phyloP scores from a whole-genome alignment of 1,140 invertebrate genomes.

The Aphaenogaster ashmeadi region DNA sequence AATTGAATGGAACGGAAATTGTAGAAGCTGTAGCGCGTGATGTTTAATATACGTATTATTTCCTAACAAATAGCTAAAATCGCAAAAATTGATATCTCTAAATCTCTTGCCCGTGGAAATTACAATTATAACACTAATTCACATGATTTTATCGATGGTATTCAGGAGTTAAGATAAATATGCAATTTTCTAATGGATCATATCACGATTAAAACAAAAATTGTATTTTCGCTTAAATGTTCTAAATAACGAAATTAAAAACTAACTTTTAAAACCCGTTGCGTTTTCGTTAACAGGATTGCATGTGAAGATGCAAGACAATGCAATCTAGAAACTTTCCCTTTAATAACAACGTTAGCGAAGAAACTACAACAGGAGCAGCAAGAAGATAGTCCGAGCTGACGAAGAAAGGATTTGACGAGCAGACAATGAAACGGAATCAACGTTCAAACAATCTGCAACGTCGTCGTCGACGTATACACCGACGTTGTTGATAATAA shows the following conservation, averaged over 20 bases:
- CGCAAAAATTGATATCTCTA: background rate
- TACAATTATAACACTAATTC: background rate
- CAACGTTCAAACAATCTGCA: slow-evolving; percentile 79
- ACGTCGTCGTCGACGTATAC: slow-evolving; percentile 63
- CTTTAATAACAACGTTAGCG: slow-evolving; percentile 4
- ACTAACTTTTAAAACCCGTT: background rate
- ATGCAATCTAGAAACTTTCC: slow-evolving; percentile 5
- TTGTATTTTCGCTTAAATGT: background rate
- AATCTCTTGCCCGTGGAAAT: background rate
- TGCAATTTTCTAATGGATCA: background rate
- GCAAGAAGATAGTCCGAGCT: slow-evolving; percentile 5
- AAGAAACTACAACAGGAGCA: slow-evolving; percentile 10
- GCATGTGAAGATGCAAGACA: slow-evolving; percentile 13
- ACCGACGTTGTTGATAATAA: slow-evolving; percentile 79
- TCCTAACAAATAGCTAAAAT: background rate
- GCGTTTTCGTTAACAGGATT: slow-evolving; percentile 8
- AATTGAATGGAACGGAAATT: slow-evolving; percentile 12
- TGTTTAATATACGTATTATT: background rate
- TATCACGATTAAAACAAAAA: background rate
- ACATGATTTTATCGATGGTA: background rate
- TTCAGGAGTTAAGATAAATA: background rate
- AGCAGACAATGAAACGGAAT: slow-evolving; percentile 78
- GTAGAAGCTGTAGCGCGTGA: too few relatives aligned
- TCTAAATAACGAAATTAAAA: slow-evolving; percentile 2
- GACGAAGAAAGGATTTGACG: slow-evolving; percentile 65